Percentiles rank a stretch among this genome's conserved stretches.
Conservation (phyloP, 2,888 invertebrate genomes). For the Brachypalpus laphriformis region DNA sequence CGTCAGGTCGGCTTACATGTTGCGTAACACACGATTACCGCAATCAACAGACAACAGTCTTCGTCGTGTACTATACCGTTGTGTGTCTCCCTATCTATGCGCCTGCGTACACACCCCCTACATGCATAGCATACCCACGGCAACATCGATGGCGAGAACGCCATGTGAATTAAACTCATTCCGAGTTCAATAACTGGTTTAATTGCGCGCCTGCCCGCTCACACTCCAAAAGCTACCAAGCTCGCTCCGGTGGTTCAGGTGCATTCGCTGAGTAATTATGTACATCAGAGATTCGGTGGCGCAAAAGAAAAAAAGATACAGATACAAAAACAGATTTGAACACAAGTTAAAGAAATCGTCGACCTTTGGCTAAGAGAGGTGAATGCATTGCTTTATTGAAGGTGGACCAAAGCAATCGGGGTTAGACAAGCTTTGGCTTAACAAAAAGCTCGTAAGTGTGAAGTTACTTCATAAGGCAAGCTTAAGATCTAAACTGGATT, state of each 20-base stretch:
- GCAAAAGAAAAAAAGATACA: background rate
- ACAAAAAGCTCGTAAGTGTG: too few relatives aligned
- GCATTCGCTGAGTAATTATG: constrained; percentile 51
- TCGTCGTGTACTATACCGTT: constrained; percentile 57
- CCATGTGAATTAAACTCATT: constrained; percentile 46
- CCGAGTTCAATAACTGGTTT: constrained; percentile 72
- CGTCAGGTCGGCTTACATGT: constrained; percentile 68
- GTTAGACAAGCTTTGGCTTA: background rate
- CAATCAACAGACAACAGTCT: constrained; percentile 48
- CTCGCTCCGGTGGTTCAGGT: constrained; percentile 53
- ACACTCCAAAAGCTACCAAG: background rate
- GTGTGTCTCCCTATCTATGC: constrained; percentile 33
- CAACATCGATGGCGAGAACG: constrained; percentile 43
- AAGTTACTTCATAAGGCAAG: background rate
- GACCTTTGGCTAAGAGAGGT: constrained; percentile 45
- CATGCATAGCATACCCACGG: constrained; percentile 18
- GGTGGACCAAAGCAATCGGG: constrained; percentile 6
- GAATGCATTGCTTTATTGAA: constrained; percentile 17
- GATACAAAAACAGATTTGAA: background rate
- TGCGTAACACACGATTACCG: constrained; percentile 71
- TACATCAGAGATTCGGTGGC: constrained; percentile 12
- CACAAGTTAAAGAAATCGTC: constrained; percentile 33
- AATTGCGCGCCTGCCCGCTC: constrained; percentile 45
- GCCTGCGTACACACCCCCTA: constrained; percentile 70
- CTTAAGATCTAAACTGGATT: background rate